Evolutionary conservation across 2,888 invertebrate genomes (phyloP).

Genomic region (Eremobia ochroleuca): DNA sequence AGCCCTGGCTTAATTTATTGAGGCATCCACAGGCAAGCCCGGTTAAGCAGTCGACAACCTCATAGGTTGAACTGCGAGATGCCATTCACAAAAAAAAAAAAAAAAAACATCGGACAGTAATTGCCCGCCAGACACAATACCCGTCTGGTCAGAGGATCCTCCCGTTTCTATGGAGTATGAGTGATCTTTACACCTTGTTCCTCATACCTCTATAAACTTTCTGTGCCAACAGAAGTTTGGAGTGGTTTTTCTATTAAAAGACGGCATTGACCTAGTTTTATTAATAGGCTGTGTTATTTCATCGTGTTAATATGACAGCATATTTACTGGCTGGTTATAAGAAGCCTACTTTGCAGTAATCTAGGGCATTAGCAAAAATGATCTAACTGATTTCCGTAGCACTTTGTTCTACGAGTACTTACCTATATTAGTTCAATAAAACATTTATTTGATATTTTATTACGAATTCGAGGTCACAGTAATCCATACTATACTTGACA

Average conservation of each 20-base stretch:
- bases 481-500: background rate
- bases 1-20: too few species aligned
- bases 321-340: slow-evolving; percentile 23
- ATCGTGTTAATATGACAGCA: slow-evolving; percentile 5
- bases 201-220: too few species aligned
- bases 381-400: background rate
- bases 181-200: too few species aligned
- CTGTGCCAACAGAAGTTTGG: slow-evolving; percentile 34
- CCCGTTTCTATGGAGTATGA: too few species aligned
- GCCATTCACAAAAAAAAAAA: too few species aligned
- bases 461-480: background rate
- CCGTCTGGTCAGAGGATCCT: too few species aligned
- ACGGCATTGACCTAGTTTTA: slow-evolving; percentile 48
- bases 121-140: too few species aligned
- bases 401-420: background rate
- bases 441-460: background rate
- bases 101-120: too few species aligned
- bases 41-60: too few species aligned
- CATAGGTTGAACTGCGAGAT: too few species aligned
- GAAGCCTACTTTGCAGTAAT: slow-evolving; percentile 14
- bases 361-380: slow-evolving; percentile 1
- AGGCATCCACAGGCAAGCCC: too few species aligned
- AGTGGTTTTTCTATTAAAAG: slow-evolving; percentile 33
- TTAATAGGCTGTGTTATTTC: slow-evolving; percentile 31
- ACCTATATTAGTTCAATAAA: background rate